phyloP scores from a whole-genome alignment of 1,140 invertebrate genomes.

The Colletes latitarsis region DNA sequence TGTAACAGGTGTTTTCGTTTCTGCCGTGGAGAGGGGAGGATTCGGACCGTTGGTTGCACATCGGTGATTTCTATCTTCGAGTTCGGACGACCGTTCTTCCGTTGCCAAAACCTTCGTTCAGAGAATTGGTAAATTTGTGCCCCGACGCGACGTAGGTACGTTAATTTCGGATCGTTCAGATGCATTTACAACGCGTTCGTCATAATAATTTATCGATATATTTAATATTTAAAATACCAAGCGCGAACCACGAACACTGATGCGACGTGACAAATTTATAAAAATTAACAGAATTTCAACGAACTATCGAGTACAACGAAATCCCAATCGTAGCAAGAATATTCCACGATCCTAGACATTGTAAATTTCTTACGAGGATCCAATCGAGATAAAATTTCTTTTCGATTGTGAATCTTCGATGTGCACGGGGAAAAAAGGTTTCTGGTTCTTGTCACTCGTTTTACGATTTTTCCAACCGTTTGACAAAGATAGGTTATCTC shows the following conservation, averaged over 20 bases:
- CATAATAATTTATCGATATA: not conserved
- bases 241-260: not conserved
- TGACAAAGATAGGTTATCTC: not conserved
- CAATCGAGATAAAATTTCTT: not conserved
- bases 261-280: not conserved
- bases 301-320: not conserved
- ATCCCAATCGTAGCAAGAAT: not conserved
- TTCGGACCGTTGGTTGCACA: not conserved
- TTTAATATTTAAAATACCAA: not conserved
- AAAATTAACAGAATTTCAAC: not conserved
- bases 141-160: no score
- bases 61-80: not conserved
- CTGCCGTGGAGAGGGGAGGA: constrained; percentile 36
- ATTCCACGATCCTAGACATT: not conserved
- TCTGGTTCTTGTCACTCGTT: not conserved
- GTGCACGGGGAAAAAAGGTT: no score
- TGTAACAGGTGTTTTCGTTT: constrained; percentile 75
- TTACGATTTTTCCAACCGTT: not conserved
- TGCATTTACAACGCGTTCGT: no score
- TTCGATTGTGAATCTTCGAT: not conserved
- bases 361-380: not conserved
- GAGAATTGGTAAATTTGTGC: not conserved
- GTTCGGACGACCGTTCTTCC: not conserved
- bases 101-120: not conserved
- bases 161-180: not conserved